Evolutionary conservation across 2,888 invertebrate species (phyloP), one percentile per base, ranked within the genome.

Genomic region (Agapostemon virescens): DNA sequence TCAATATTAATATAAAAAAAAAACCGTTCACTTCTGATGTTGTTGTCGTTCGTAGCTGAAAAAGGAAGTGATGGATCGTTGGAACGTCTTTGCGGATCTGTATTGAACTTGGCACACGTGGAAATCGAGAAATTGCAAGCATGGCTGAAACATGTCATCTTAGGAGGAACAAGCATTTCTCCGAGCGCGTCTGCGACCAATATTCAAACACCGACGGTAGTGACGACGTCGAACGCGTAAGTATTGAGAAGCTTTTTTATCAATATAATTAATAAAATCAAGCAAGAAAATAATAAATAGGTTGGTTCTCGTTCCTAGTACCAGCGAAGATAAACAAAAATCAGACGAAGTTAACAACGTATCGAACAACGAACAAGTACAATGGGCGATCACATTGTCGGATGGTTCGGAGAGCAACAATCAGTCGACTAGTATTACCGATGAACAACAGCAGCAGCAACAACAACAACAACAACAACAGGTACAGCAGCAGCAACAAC

Each of bases 81-180:
- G 80, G 95, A 95, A 83, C 95, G 95, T 77, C 91, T 97, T 26
- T 96, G 96, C 86, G 93, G 94, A 63, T 95, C 96, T 23, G 94
- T 97, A 85, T 94, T 95, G 1, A 95, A 95, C 86, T 92, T 97
- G 33, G 95, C 95, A 0, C 94, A 94, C 80, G 94, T 96, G 0
- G 96, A 96, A 76, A 93, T 93, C 42, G 93, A 94, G 13, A 94
- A 95, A 64, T 90, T 97, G 17, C 96, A 96, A 89, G 90, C 92
- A 1, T 96, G 95, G 95, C 90, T 96, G 36, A 93, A 94, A 74
- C 96, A 95, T 89, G 94, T 96, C 7, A 95, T 96, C 70, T 93
- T 96, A 49, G 95, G 95, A 0, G 94, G 94, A 0, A 85, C 91
- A 9, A 93, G 90, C 74, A 90, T 93, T 72, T 91, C 90, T 6